Conservation (phyloP, 92 coral and sea anemone species). For the Paramuricea clavata region DNA sequence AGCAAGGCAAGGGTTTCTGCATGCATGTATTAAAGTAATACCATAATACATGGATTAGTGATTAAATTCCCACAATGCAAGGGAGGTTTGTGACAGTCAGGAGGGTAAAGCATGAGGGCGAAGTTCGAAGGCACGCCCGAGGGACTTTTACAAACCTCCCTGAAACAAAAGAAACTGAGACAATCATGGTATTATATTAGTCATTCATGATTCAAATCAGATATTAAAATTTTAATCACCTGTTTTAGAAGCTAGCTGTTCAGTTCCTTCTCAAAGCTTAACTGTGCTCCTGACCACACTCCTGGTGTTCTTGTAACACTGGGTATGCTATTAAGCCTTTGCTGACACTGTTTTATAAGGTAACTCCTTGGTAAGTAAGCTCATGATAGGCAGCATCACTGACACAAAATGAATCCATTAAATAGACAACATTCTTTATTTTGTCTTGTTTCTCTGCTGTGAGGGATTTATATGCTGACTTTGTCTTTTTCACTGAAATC, state of each 20-base stretch:
- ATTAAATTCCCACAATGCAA: no score
- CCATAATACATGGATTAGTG: no score
- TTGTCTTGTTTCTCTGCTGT: constrained; percentile 44
- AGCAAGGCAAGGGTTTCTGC: no score
- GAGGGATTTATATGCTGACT: constrained; percentile 1
- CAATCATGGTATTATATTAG: neutral
- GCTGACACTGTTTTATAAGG: constrained; percentile 59
- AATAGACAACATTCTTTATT: constrained; percentile 13
- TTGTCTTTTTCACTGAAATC: neutral
- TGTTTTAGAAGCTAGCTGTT: constrained; percentile 34
- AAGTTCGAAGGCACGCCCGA: no score
- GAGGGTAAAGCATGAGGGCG: no score
- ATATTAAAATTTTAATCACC: constrained; percentile 13
- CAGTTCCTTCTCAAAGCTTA: constrained; percentile 63
- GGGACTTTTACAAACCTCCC: no score
- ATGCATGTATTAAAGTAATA: no score
- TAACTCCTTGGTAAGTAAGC: constrained; percentile 41
- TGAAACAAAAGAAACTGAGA: neutral
- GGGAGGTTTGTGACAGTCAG: no score
- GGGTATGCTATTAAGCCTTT: constrained; percentile 21
- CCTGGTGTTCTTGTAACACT: constrained; percentile 62
- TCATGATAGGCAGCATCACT: constrained; percentile 71
- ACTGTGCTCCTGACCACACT: constrained; percentile 59
- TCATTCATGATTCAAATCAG: neutral
- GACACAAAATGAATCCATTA: constrained; percentile 64